Evolutionary conservation across 1,140 invertebrate species (phyloP), one percentile per base, ranked within the genome.

Genomic region (Aphaenogaster rudis): DNA sequence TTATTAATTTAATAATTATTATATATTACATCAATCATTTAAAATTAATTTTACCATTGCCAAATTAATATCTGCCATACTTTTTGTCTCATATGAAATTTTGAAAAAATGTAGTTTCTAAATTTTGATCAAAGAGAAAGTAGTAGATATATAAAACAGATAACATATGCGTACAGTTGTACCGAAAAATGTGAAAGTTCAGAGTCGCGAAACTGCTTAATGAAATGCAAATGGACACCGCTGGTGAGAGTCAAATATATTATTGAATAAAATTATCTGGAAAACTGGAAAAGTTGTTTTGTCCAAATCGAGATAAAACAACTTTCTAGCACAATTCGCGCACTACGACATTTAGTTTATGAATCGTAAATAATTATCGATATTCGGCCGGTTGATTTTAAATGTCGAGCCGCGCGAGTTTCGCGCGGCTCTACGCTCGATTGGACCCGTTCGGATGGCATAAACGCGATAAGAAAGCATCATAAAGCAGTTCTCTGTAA

Each of bases 401-500:
- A 81, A 57, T 71, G 64, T n/a, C 50, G 63, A 42, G 28, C n/a
- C 64, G 28, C 28, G 0, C 28, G 15, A 81, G 48, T 36, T 4
- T 69, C 36, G 50, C 64, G 33, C 77, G 13, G 13, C n/a, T 80
- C 42, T 39, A 28, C 33, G 74, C 64, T 28, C 28, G 77, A 89
- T 78, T 52, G 36, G 52, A 52, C 1, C 48, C 63, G 50, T 64
- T 50, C 5, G 50, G 42, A 79, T 72, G 15, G 48, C 39, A 74
- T 87, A 87, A 88, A 39, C 48, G 9, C 63, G 91, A 93, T 89
- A 92, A 91, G 89, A 89, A 92, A 86, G 50, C 72, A 81, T 87
- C 89, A 84, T 91, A 92, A 92, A 93, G 84, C 87, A 33, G 64
- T 64, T 86, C 88, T 42, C 86, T 86, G 88, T 92, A 93, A 93